phyloP scores from a whole-genome alignment of 2,113 vertebrate species.

The Poecilia latipinna region DNA sequence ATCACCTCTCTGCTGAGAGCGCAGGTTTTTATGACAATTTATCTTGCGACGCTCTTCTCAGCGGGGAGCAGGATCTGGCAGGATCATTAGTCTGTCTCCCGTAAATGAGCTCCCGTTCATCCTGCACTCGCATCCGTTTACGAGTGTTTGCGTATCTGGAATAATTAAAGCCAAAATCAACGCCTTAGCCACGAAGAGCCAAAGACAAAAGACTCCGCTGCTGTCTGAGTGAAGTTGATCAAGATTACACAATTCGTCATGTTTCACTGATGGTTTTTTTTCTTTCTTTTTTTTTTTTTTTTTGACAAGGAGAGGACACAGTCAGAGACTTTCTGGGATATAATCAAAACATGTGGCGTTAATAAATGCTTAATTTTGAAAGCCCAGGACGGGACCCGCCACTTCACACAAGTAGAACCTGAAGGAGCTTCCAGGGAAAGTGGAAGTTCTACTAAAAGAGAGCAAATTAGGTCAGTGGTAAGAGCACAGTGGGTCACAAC shows the following conservation, averaged over 20 bases:
- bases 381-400: conserved; percentile 2
- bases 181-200: background rate
- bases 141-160: conserved; percentile 28
- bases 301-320: background rate
- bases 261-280: conserved; percentile 9
- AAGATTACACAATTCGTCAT: conserved; percentile 33
- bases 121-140: conserved; percentile 37
- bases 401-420: conserved; percentile 2
- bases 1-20: conserved; percentile 42
- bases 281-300: background rate
- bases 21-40: conserved; percentile 55
- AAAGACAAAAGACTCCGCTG: conserved; percentile 11
- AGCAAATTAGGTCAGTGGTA: conserved; percentile 41
- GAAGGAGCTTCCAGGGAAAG: background rate
- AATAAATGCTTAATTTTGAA: conserved; percentile 28
- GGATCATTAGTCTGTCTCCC: conserved; percentile 53
- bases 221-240: background rate
- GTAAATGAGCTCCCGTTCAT: conserved; percentile 50
- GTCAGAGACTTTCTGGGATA: conserved; percentile 1
- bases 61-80: conserved; percentile 38
- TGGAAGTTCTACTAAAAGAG: conserved; percentile 25
- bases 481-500: conserved; percentile 28
- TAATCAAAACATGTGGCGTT: conserved; percentile 8
- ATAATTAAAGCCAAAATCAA: conserved; percentile 45
- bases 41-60: conserved; percentile 47